phyloP scores from a whole-genome alignment of 2,113 vertebrate species.

The Glaucomys volans region DNA sequence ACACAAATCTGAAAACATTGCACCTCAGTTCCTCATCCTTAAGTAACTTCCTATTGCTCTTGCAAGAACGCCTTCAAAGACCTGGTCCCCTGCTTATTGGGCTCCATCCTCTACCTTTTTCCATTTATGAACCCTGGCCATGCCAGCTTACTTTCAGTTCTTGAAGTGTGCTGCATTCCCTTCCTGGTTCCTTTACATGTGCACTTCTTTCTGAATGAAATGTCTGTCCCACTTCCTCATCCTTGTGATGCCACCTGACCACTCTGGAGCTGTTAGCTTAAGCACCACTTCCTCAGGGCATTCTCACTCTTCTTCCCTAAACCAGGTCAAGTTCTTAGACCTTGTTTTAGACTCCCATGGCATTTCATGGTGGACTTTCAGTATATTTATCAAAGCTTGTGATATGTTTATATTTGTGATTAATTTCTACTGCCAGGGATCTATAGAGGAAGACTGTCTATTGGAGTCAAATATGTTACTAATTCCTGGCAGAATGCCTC shows the following conservation, averaged over 20 bases:
- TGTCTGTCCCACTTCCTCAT: background rate
- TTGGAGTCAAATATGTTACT: background rate
- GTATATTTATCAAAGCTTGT: background rate
- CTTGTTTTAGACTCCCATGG: background rate
- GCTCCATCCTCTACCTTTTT: background rate
- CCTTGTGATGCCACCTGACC: background rate
- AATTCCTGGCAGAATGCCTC: background rate
- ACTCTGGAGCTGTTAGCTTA: background rate
- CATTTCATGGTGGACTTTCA: background rate
- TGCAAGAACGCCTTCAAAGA: background rate
- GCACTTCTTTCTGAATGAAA: background rate
- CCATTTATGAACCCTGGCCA: background rate
- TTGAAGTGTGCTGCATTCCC: background rate
- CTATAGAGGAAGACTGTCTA: background rate
- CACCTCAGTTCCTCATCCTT: background rate
- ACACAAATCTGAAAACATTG: background rate
- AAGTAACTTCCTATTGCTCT: background rate
- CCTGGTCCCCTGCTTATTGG: background rate
- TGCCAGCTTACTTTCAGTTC: background rate
- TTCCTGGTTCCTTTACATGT: background rate
- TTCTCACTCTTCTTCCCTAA: background rate
- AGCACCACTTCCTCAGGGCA: background rate
- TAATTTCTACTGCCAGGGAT: background rate
- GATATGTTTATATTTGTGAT: background rate
- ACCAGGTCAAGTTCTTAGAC: background rate